These are phyloP conservation scores for Carassius auratus DNA, from an alignment of 2,113 vertebrate species.

Conservation along the genomic window DNA sequence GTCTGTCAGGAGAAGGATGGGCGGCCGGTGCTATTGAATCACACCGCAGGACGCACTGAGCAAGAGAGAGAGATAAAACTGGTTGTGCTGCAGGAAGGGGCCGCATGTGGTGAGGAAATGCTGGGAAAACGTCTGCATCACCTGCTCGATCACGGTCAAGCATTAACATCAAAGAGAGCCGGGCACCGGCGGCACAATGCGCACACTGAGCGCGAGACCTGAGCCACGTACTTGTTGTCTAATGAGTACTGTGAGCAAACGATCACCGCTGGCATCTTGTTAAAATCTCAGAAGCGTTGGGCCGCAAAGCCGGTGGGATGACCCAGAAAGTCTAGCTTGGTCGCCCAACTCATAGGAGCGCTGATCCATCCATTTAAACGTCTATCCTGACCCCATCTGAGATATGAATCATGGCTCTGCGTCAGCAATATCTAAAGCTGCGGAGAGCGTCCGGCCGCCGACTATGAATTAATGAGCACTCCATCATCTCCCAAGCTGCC, in stretches of 20 bases:
- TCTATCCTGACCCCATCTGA: conserved; percentile 30
- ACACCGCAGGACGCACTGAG: not conserved
- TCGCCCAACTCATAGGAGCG: not conserved
- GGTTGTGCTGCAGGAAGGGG: conserved; percentile 14
- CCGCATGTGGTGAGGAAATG: not conserved
- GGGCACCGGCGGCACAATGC: not conserved
- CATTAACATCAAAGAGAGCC: not conserved
- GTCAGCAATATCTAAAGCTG: not conserved
- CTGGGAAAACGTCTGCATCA: conserved; percentile 22
- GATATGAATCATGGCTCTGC: conserved; percentile 3
- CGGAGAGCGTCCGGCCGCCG: not conserved
- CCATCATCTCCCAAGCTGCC: conserved; percentile 27
- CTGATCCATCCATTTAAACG: not conserved
- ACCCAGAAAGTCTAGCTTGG: conserved; percentile 3
- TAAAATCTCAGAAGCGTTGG: not conserved
- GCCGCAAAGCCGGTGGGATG: not conserved
- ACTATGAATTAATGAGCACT: conserved; percentile 34
- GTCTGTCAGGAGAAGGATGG: not conserved
- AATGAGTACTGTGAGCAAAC: not conserved
- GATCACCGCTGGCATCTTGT: not conserved
- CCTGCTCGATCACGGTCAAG: not conserved
- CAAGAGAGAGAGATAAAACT: conserved; percentile 9
- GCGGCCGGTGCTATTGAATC: conserved; percentile 5
- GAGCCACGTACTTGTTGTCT: not conserved
- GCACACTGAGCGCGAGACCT: not conserved